Evolutionary conservation across 2,888 invertebrate genomes (phyloP).

Genomic region (Lymantria monacha): DNA sequence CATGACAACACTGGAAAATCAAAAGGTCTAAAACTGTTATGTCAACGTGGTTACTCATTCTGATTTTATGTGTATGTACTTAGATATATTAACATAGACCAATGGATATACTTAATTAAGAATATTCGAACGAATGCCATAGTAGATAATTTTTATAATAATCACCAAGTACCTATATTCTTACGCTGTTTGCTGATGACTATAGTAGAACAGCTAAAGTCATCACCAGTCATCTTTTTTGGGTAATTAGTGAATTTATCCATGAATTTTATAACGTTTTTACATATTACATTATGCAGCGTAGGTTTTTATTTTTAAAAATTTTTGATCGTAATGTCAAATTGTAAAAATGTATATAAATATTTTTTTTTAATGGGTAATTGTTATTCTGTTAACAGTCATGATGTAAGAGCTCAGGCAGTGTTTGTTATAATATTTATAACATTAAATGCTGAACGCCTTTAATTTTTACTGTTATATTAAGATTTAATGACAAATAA

Average conservation of each 20-base stretch:
- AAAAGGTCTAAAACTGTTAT: conserved; percentile 6
- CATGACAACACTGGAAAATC: neutral
- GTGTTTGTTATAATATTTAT: conserved; percentile 75
- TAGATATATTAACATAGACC: conserved; percentile 26
- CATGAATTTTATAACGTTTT: neutral
- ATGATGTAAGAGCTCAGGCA: conserved; percentile 10
- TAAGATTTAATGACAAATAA: no score
- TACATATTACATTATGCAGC: neutral
- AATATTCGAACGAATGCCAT: conserved; percentile 25
- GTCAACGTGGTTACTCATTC: conserved; percentile 14
- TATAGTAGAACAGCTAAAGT: neutral
- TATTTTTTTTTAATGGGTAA: neutral
- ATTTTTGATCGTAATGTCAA: neutral
- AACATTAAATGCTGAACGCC: conserved; percentile 38
- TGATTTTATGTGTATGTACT: conserved; percentile 8
- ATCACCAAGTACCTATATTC: neutral
- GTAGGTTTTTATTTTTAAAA: neutral
- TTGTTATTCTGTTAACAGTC: neutral
- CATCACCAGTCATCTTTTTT: neutral
- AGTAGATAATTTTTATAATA: conserved; percentile 19
- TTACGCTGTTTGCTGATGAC: neutral
- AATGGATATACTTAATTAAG: conserved; percentile 17
- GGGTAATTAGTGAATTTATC: neutral
- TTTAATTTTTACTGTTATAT: conserved; percentile 8
- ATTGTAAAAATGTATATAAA: conserved; percentile 4